Evolutionary conservation across 2,797 vertebrate species (phyloP).

Genomic region (Percopsis omiscomaycus): DNA sequence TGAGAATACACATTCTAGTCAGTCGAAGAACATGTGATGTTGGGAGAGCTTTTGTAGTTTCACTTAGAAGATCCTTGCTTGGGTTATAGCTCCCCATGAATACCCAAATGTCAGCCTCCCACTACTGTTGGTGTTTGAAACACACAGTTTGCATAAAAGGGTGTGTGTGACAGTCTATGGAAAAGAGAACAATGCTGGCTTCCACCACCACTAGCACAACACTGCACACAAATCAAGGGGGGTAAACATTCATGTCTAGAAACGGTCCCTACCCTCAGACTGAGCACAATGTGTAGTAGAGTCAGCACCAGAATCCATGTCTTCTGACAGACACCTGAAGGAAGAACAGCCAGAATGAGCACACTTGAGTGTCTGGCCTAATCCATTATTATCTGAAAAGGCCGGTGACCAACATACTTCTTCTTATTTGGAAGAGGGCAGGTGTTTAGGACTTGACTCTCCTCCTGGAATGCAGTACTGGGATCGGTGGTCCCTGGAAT

Average conservation of each 20-base stretch:
- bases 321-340: constrained; percentile 57
- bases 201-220: too few species aligned
- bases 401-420: constrained; percentile 48
- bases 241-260: too few species aligned
- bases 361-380: accelerated
- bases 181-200: too few species aligned
- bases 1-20: neutral
- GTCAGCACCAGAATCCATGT: constrained; percentile 68
- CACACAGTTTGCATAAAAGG: too few species aligned
- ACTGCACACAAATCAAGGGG: too few species aligned
- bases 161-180: too few species aligned
- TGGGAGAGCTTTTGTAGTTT: too few species aligned
- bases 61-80: too few species aligned
- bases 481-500: constrained; percentile 29
- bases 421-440: constrained; percentile 50
- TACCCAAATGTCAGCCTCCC: too few species aligned
- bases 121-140: too few species aligned
- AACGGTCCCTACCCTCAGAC: constrained; percentile 75
- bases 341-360: neutral
- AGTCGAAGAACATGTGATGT: too few species aligned
- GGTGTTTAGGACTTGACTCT: constrained; percentile 70
- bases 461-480: constrained; percentile 56
- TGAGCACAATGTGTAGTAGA: constrained; percentile 65
- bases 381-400: neutral
- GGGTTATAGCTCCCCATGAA: too few species aligned